Base-by-base conservation (phyloP, 2,888 invertebrate species). In the Scaptomyza caliginosa region DNA sequence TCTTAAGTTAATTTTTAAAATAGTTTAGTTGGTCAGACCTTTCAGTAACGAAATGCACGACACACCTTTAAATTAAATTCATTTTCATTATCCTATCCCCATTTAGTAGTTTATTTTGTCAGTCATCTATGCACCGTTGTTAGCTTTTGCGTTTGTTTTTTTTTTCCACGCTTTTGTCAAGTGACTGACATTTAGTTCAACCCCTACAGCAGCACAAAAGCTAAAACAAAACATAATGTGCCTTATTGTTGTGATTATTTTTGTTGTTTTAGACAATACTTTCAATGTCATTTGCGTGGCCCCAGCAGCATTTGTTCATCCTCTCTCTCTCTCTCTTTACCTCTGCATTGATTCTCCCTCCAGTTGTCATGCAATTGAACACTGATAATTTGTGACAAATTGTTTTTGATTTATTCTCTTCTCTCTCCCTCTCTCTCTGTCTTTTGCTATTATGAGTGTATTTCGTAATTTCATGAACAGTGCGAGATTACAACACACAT, bases 331-430 rank as follows among this genome's bases (percentile, higher is more conserved):
- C 23, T 42, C 36, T 42, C 45, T 34, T 48, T 39, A 28, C 23
- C 23, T 42, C 21, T 39, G 19, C 4, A 23, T 43, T 43, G 23
- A 17, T 16, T 48, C 17, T 51, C 42, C 49, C 26, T 43, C 13
- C 28, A 36, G 51, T 64, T 68, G 51, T 57, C 55, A 57, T 67
- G 70, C 64, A 87, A 86, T 77, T 77, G 82, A 71, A 60, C 64
- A 74, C 64, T 81, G 85, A 86, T 86, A 81, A 74, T 86, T 78
- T 84, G 75, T 82, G 87, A 85, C 81, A 81, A 81, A 87, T 81
- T 86, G 81, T 51, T 81, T 87, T 85, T 85, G 81, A 81, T 81
- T 81, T 85, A 36, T n/a, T n/a, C n/a, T n/a, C n/a, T n/a, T n/a
- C n/a, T n/a, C n/a, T n/a, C 34, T n/a, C 40, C 13, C 42, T 36